Evolutionary conservation across 2,888 invertebrate genomes (phyloP).

Genomic region (Rapana venosa): DNA sequence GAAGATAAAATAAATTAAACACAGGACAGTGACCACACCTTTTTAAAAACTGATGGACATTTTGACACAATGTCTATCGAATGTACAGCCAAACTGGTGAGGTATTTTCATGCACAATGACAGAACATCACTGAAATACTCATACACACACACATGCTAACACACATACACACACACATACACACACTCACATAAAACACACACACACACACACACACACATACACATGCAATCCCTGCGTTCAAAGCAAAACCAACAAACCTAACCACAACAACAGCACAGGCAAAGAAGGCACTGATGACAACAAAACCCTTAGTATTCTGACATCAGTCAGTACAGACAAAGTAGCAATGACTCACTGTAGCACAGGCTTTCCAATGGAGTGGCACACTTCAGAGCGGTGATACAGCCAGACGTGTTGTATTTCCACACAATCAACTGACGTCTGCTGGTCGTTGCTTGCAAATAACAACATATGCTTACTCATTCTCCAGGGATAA

Average conservation of each 20-base stretch:
- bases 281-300: too few species aligned
- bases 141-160: not conserved
- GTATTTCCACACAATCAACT: conserved; percentile 77
- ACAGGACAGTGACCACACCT: too few species aligned
- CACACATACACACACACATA: not conserved
- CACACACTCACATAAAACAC: not conserved
- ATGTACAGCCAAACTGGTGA: too few species aligned
- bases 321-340: not conserved
- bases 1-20: too few species aligned
- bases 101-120: too few species aligned
- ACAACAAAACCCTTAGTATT: too few species aligned
- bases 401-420: conserved; percentile 76
- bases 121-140: not conserved
- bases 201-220: conserved; percentile 13
- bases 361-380: conserved; percentile 75
- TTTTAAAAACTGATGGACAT: too few species aligned
- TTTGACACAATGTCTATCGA: too few species aligned
- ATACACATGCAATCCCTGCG: not conserved
- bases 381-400: conserved; percentile 70
- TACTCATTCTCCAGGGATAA: too few species aligned
- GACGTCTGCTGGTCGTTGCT: conserved; percentile 76
- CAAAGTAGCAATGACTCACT: conserved; percentile 65
- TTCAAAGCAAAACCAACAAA: too few species aligned
- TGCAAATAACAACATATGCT: conserved; percentile 1
- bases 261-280: too few species aligned